These are phyloP conservation scores for Chitala chitala DNA, from an alignment of 2,113 vertebrate species.

Conservation along the genomic window DNA sequence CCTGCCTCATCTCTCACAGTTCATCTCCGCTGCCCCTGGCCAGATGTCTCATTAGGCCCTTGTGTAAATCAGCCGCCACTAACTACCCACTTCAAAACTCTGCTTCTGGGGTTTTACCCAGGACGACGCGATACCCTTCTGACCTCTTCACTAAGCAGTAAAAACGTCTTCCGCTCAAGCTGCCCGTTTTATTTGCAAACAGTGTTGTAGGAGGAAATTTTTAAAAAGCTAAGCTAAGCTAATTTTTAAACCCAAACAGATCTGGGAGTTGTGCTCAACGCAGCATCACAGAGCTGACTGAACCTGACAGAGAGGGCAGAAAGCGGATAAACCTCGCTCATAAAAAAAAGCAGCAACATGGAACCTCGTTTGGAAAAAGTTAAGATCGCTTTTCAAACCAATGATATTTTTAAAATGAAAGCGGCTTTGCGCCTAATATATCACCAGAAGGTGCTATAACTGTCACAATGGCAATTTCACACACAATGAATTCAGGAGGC, in stretches of 20 bases:
- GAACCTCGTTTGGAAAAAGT: conserved; percentile 56
- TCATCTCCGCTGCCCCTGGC: background rate
- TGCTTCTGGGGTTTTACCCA: background rate
- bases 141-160: background rate
- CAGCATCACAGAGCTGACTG: background rate
- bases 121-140: background rate
- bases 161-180: background rate
- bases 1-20: background rate
- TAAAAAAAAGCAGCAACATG: conserved; percentile 45
- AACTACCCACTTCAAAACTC: background rate
- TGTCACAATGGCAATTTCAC: conserved; percentile 64
- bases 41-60: background rate
- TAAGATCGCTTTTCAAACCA: conserved; percentile 38
- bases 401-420: conserved; percentile 34
- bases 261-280: background rate
- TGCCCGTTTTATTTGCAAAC: background rate
- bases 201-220: background rate
- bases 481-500: conserved; percentile 67
- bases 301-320: conserved; percentile 26
- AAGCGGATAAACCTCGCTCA: conserved; percentile 33
- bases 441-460: conserved; percentile 50
- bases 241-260: background rate
- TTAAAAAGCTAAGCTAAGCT: background rate
- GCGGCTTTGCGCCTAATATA: conserved; percentile 34
- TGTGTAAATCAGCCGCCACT: background rate